These are phyloP conservation scores for Phyto melanocephala DNA, from an alignment of 2,888 invertebrate species.

Conservation along the genomic window DNA sequence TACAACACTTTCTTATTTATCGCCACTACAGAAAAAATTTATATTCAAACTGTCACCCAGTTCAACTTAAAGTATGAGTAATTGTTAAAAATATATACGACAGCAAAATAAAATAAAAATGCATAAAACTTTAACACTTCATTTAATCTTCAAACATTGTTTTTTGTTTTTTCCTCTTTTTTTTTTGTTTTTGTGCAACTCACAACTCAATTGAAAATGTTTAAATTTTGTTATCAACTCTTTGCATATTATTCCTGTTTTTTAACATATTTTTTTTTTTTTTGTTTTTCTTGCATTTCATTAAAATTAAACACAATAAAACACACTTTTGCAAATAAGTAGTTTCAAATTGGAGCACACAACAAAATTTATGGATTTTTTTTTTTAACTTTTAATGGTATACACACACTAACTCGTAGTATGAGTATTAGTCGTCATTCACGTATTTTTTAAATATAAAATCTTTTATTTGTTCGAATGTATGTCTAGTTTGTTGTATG, in stretches of 20 bases:
- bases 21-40: background rate
- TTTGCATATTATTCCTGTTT: conserved; percentile 24
- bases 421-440: background rate
- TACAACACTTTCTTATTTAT: background rate
- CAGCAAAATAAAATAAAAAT: background rate
- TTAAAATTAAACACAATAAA: conserved; percentile 1
- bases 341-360: background rate
- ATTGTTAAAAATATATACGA: conserved; percentile 28
- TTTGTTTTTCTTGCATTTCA: conserved; percentile 14
- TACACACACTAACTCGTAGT: background rate
- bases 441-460: background rate
- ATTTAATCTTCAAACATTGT: conserved; percentile 51
- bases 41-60: background rate
- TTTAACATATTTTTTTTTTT: background rate
- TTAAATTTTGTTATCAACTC: conserved; percentile 50
- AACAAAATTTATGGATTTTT: conserved; percentile 9
- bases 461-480: background rate
- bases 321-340: conserved; percentile 2
- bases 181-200: background rate
- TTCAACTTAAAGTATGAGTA: conserved; percentile 37
- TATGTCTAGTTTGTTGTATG: conserved; percentile 52
- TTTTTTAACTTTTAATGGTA: background rate
- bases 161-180: no score
- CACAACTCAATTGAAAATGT: conserved; percentile 38
- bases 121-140: conserved; percentile 38